Percentiles rank a stretch among this genome's conserved stretches.
These are phyloP conservation scores for Phalanger gymnotis DNA, from an alignment of 2,797 vertebrate species.

Conservation along the genomic window DNA sequence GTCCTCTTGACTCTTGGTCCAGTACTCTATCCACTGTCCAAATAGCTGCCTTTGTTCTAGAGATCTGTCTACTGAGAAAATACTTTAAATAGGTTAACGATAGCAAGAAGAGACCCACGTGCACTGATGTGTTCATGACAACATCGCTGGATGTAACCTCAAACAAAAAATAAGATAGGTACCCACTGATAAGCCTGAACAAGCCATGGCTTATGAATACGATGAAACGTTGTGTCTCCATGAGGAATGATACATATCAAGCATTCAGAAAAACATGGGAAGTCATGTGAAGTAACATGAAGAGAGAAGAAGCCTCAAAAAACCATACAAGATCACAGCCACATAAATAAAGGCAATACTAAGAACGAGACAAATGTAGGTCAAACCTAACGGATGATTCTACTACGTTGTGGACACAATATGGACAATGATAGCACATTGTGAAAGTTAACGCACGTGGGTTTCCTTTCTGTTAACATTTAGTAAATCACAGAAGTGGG, in stretches of 20 bases:
- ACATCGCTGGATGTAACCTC: neutral
- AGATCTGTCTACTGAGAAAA: neutral
- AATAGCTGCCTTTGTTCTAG: neutral
- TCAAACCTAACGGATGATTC: neutral
- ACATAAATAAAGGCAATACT: neutral
- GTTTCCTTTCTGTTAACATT: neutral
- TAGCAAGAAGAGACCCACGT: neutral
- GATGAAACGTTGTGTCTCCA: neutral
- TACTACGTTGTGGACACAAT: neutral
- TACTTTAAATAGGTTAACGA: neutral
- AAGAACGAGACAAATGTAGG: neutral
- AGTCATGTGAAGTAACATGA: neutral
- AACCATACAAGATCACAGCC: neutral
- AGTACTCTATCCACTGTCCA: neutral
- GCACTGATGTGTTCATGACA: neutral
- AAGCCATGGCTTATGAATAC: neutral
- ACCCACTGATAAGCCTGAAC: neutral
- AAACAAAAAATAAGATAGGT: neutral
- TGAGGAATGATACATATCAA: neutral
- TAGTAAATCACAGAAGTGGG: neutral
- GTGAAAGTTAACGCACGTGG: neutral
- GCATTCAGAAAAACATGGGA: neutral
- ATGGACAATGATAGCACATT: neutral
- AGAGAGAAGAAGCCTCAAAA: neutral
- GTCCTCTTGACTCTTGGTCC: neutral